A percentile compares a stretch with the other conserved stretches of the same genome.
These are phyloP conservation scores for Gambusia affinis DNA, from an alignment of 2,113 vertebrate species.

Conservation along the genomic window DNA sequence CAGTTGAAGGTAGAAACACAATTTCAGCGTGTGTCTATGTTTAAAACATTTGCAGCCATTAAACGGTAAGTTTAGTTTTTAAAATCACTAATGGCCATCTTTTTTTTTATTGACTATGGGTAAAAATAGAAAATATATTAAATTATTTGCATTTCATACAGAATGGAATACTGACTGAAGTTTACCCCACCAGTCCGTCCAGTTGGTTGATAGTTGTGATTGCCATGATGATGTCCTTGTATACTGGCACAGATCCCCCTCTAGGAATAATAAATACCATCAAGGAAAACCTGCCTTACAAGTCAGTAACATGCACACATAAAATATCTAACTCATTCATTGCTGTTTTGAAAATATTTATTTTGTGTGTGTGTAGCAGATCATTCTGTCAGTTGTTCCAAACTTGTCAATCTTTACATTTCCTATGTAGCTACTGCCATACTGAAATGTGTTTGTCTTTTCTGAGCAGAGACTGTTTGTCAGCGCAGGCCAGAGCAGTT, in stretches of 20 bases:
- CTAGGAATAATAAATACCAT: constrained; percentile 86
- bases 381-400: background rate
- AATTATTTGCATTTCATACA: constrained; percentile 55
- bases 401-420: background rate
- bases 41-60: background rate
- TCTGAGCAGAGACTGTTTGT: constrained; percentile 70
- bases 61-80: background rate
- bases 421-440: background rate
- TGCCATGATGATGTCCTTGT: constrained; percentile 88
- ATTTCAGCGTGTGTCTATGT: background rate
- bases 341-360: background rate
- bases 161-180: constrained; percentile 90
- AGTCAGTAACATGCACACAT: constrained; percentile 74
- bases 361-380: background rate
- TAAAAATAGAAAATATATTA: background rate
- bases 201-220: constrained; percentile 91
- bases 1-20: constrained; percentile 84
- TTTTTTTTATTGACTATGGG: background rate
- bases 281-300: constrained; percentile 80
- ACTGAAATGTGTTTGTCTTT: constrained; percentile 42
- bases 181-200: constrained; percentile 94
- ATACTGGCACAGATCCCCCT: constrained; percentile 85
- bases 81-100: background rate
- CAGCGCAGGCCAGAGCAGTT: constrained; percentile 75
- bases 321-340: background rate